Evolutionary conservation across 2,113 vertebrate species (phyloP).

Genomic region (Helogale parvula): DNA sequence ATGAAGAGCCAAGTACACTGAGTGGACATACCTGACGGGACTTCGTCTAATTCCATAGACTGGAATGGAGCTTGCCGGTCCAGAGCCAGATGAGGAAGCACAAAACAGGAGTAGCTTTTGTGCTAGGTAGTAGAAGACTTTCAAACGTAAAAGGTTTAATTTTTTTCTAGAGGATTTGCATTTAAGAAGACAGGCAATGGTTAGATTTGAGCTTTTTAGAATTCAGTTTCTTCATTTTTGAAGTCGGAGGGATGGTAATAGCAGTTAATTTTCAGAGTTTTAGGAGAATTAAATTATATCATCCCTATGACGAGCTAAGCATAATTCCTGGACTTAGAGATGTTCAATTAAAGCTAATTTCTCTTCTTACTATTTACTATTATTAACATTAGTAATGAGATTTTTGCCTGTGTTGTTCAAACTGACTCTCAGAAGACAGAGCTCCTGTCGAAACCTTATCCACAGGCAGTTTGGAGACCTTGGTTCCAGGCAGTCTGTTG

Average conservation of each 20-base stretch:
- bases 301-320: background rate
- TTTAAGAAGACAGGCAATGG: background rate
- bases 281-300: background rate
- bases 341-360: background rate
- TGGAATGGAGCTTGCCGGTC: background rate
- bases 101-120: background rate
- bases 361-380: background rate
- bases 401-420: background rate
- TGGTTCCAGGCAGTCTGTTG: background rate
- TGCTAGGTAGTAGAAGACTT: background rate
- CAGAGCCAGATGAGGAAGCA: background rate
- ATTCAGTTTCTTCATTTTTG: background rate
- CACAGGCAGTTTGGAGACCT: background rate
- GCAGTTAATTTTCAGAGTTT: background rate
- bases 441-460: background rate
- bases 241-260: background rate
- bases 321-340: background rate
- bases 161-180: background rate
- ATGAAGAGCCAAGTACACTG: background rate
- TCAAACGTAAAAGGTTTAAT: background rate
- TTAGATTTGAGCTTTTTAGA: background rate
- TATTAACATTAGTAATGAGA: background rate
- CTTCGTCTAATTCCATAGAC: background rate
- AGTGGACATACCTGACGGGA: background rate
- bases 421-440: background rate